phyloP scores from a whole-genome alignment of 2,888 invertebrate species.

The Trichogramma evanescens region DNA sequence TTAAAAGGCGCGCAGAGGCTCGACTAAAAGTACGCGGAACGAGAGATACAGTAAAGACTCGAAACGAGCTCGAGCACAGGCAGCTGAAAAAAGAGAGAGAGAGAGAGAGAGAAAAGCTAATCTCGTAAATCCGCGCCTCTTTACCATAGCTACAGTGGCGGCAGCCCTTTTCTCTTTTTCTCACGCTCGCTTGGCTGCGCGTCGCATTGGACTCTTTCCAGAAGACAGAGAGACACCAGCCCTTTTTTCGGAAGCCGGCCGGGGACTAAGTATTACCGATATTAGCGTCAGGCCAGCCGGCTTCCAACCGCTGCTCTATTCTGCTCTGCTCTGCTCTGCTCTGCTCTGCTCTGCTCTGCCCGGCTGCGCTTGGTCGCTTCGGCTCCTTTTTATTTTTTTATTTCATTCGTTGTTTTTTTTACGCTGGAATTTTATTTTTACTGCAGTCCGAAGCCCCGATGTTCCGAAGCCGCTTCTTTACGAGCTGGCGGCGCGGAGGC shows the following conservation, averaged over 20 bases:
- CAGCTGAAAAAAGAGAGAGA: no score
- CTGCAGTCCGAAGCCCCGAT: no score
- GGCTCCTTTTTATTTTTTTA: not conserved
- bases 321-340: conserved; percentile 33
- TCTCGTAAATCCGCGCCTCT: conserved; percentile 18
- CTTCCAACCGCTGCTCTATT: no score
- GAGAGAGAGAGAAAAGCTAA: not conserved
- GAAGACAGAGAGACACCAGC: not conserved
- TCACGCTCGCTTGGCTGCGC: no score
- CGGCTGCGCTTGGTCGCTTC: conserved; percentile 35
- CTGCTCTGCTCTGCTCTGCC: conserved; percentile 37
- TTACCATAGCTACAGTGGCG: conserved; percentile 6
- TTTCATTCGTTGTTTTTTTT: not conserved
- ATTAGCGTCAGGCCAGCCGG: conserved; percentile 36
- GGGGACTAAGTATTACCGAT: conserved; percentile 34
- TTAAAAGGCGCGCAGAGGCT: no score
- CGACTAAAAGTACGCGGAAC: no score
- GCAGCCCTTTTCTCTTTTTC: not conserved
- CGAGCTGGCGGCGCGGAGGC: not conserved
- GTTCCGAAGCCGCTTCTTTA: not conserved
- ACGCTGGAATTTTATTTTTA: not conserved
- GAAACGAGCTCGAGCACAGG: no score
- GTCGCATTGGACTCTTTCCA: conserved; percentile 7
- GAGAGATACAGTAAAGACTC: no score
- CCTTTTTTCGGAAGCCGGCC: not conserved